Conservation (phyloP, 2,113 vertebrate species). For the Emydura subglobosa region DNA sequence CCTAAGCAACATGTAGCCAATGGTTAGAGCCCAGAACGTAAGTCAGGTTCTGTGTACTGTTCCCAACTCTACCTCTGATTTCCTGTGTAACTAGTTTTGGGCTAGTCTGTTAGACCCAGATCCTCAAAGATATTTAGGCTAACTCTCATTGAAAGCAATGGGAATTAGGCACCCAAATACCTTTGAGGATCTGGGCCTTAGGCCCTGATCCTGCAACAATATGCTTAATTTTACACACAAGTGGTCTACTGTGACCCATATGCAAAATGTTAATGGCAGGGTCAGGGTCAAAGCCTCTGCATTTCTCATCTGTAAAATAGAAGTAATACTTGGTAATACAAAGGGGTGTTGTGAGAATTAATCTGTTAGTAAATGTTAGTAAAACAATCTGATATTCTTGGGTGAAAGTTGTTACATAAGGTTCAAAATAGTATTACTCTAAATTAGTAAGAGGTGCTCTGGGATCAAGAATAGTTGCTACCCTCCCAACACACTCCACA, state of each 20-base stretch:
- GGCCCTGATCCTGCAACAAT: not conserved
- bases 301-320: not conserved
- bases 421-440: constrained; percentile 19
- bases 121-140: not conserved
- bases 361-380: not conserved
- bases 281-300: not conserved
- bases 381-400: not conserved
- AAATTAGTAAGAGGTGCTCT: not conserved
- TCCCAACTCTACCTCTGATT: not conserved
- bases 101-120: not conserved
- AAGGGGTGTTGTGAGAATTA: not conserved
- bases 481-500: not conserved
- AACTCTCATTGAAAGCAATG: not conserved
- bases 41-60: not conserved
- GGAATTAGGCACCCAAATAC: not conserved
- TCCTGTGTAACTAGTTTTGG: not conserved
- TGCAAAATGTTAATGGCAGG: not conserved
- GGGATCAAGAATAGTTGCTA: not conserved
- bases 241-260: constrained; percentile 13
- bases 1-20: not conserved
- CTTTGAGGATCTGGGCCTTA: not conserved
- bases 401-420: not conserved
- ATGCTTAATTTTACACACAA: not conserved
- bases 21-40: not conserved
- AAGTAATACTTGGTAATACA: not conserved